Evolutionary conservation across 2,797 vertebrate genomes (phyloP), one percentile per base, ranked within the genome.

Genomic region (Eleutherodactylus coqui): DNA sequence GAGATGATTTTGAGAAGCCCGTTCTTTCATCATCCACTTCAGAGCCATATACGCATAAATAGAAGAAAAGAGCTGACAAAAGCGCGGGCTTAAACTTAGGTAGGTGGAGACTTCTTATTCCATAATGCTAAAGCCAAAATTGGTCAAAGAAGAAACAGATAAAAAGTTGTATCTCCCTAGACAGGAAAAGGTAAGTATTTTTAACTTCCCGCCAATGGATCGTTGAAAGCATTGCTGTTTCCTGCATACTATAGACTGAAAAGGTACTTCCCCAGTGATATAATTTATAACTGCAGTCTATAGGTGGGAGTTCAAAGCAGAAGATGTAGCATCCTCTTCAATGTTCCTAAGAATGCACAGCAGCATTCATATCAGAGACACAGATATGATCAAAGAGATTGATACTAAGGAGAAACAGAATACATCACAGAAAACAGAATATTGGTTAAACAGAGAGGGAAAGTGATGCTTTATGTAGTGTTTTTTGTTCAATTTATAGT

Each of bases 231-330:
- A 21, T 24, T 34, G 29, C 29, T 51, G 1, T 24, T 76, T 36
- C 9, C 4, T 45, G 4, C n/a, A 67, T 19, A n/a, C 27, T 32
- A 67, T n/a, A 49, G 14, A 45, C 19, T n/a, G 5, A 17, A 3
- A 67, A 2, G 76, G 24, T 27, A n/a, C 76, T 41, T 53, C 76
- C 16, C 34, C 24, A 41, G 76, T 45, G 67, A 80, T 58, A 60
- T 64, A 13, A 43, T 58, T 79, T 62, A 11, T 67, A 67, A 80
- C 53, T 64, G 1, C 41, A 49, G 13, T 67, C 29, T 27, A 45
- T 64, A 80, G 78, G 60, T 64, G 43, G 41, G 41, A 80, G 41
- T 49, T 69, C 60, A 81, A 81, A 67, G 78, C 17, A 2, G 5
- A 80, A 80, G 24, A 81, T 41, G 62, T 38, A 34, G 4, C 47